These are phyloP conservation scores for Machimus rusticus DNA, from an alignment of 2,888 invertebrate species.

Conservation along the genomic window DNA sequence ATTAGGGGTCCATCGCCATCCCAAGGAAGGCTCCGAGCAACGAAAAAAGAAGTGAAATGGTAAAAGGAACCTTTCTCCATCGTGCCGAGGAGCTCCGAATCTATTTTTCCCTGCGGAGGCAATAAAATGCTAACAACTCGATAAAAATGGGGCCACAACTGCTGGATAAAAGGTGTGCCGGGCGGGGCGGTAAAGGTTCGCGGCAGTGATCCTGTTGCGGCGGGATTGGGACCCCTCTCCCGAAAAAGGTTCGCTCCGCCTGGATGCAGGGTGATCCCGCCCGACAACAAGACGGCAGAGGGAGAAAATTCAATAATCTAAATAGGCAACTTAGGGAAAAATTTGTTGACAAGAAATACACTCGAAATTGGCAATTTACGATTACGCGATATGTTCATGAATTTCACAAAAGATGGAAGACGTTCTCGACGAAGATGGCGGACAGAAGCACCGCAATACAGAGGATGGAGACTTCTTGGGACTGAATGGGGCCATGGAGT, in stretches of 20 bases:
- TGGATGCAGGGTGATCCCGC: neutral
- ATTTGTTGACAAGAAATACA: constrained; percentile 63
- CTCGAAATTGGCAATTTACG: constrained; percentile 62
- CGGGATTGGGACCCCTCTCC: neutral
- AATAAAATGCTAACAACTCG: constrained; percentile 42
- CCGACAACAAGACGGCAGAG: neutral
- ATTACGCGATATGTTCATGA: constrained; percentile 54
- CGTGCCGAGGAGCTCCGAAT: neutral
- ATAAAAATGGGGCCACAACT: neutral
- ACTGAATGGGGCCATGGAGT: neutral
- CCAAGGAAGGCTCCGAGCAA: neutral
- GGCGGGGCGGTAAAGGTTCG: neutral
- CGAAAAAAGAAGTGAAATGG: neutral
- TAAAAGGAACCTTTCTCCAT: constrained; percentile 21
- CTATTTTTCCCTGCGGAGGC: constrained; percentile 41
- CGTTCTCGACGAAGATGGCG: constrained; percentile 14
- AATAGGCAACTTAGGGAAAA: constrained; percentile 51
- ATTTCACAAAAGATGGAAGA: constrained; percentile 54
- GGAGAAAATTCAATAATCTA: constrained; percentile 47
- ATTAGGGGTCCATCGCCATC: constrained; percentile 41
- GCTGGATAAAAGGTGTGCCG: constrained; percentile 6
- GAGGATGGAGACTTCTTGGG: neutral
- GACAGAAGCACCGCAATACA: neutral
- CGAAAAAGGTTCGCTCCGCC: constrained; percentile 17
- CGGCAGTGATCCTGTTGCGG: neutral